Base-by-base conservation (phyloP, 2,888 invertebrate species). In the Spodoptera littoralis region DNA sequence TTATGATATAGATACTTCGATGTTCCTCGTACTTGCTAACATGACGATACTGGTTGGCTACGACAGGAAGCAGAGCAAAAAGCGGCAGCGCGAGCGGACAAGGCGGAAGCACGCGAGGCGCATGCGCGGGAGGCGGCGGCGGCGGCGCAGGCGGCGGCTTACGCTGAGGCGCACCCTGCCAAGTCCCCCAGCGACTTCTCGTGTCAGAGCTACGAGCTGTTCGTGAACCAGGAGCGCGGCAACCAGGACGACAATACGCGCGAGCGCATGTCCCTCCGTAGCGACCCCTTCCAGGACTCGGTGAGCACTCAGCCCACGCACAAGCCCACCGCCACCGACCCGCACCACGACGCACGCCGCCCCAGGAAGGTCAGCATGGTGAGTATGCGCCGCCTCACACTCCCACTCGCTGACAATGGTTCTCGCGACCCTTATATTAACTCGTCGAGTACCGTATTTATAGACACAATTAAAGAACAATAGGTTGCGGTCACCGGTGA, bases 111-210 rank as follows among this genome's bases (percentile, higher is more conserved):
- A 13, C 92, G 95, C 18, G 95, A 95, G 71, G 95, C 95, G 9
- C 93, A 93, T 76, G 95, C 96, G 5, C 96, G 96, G 5, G 96
- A 96, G 62, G 88, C 96, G 65, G 96, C 96, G 13, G 95, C 95
- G 4, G 96, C 96, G 69, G 95, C 96, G 0, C 96, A 96, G 59
- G 96, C 96, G 43, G 96, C 96, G 47, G 96, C 95, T 27, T 95
- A 95, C 85, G 93, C 91, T n/a, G 95, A 91, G 64, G 96, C 96
- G 46, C 96, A 96, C 60, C 95, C 97, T 72, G 97, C 97, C 77
- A 98, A 98, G 92, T 98, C 98, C 61, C 98, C 98, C 53, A 98
- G 98, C 74, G 98, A 97, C 91, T 97, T 97, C 91, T 98, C 98
- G 70, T 98, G 98, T 91, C 97, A 97, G 90, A 98, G 98, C 92